phyloP scores from a whole-genome alignment of 2,113 vertebrate species.

The Sinocyclocheilus anshuiensis region DNA sequence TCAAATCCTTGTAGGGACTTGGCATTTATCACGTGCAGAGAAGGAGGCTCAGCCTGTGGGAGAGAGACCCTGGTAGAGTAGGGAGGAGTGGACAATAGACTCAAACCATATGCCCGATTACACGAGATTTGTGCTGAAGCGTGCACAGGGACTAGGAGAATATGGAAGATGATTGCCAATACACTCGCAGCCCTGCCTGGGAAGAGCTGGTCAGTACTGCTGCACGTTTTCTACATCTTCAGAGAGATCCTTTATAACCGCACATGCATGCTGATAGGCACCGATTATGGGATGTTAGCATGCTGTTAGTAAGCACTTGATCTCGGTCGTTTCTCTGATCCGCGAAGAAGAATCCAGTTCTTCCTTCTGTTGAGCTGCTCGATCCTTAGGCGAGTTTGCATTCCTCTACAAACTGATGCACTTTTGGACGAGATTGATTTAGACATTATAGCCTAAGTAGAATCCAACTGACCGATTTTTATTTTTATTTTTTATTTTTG shows the following conservation, averaged over 20 bases:
- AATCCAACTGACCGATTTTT: neutral
- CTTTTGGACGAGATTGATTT: neutral
- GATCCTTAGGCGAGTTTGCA: neutral
- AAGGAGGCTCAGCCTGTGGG: constrained; percentile 57
- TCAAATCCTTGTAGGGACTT: constrained; percentile 58
- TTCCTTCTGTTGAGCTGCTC: neutral
- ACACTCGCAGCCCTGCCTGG: constrained; percentile 85
- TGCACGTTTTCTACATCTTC: neutral
- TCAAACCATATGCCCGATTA: constrained; percentile 40
- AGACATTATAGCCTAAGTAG: neutral
- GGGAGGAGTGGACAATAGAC: constrained; percentile 45
- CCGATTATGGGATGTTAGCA: neutral
- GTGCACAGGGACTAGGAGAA: constrained; percentile 55
- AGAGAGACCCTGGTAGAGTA: constrained; percentile 47
- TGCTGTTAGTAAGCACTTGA: neutral
- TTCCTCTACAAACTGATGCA: neutral
- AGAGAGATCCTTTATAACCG: neutral
- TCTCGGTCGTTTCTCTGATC: too few relatives aligned
- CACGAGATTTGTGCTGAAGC: neutral
- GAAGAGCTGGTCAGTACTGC: constrained; percentile 79
- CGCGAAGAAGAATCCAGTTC: neutral
- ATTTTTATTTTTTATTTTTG: neutral
- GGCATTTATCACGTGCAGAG: constrained; percentile 73
- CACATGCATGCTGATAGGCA: neutral
- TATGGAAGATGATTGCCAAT: constrained; percentile 84